A percentile compares a stretch with the other conserved stretches of the same genome.
phyloP scores from a whole-genome alignment of 2,888 invertebrate species.

The Campopleginae sp. region DNA sequence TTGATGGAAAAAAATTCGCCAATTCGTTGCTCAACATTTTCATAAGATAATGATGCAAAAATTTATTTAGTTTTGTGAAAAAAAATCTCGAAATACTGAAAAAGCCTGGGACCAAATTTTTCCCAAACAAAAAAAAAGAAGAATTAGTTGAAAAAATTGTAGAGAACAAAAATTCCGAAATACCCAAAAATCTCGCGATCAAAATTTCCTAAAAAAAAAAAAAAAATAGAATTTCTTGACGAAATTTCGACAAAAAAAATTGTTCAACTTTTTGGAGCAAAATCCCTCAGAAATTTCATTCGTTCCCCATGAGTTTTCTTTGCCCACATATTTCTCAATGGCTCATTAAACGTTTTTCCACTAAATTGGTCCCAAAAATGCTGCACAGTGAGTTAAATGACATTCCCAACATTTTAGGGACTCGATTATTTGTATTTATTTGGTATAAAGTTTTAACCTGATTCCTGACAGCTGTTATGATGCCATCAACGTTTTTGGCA shows the following conservation, averaged over 20 bases:
- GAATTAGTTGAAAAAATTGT: too few relatives aligned
- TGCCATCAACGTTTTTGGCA: conserved; percentile 92
- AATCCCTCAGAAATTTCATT: background rate
- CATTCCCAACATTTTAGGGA: background rate
- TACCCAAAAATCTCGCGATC: background rate
- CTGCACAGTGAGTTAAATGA: background rate
- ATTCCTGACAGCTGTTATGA: conserved; percentile 92
- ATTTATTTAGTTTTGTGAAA: too few relatives aligned
- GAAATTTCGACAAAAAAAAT: background rate
- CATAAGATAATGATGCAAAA: too few relatives aligned
- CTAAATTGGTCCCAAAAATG: background rate
- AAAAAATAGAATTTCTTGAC: too few relatives aligned
- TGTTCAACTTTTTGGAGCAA: too few relatives aligned
- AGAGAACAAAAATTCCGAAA: background rate
- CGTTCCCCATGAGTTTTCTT: background rate
- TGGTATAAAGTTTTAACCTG: conserved; percentile 86
- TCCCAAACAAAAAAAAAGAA: too few relatives aligned
- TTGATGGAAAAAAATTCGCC: too few relatives aligned
- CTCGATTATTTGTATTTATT: background rate
- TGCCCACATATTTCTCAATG: background rate
- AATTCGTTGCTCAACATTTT: too few relatives aligned
- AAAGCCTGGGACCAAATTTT: too few relatives aligned
- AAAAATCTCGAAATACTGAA: too few relatives aligned
- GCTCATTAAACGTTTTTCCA: background rate
- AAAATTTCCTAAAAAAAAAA: background rate